Evolutionary conservation across 2,797 vertebrate species (phyloP).

Genomic region (Notamacropus eugenii): DNA sequence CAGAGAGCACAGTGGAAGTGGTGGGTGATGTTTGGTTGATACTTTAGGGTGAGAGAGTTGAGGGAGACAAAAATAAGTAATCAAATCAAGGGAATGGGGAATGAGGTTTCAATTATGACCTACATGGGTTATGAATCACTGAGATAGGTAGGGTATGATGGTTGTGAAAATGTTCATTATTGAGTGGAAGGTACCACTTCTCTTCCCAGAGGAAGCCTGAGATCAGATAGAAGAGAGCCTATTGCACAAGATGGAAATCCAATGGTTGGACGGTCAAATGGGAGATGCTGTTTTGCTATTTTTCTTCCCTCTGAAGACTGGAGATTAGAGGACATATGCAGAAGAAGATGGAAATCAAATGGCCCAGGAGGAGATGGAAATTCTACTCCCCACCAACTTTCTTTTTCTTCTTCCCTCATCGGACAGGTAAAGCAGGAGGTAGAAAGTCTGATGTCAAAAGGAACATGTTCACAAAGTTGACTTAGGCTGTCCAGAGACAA

Average conservation of each 20-base stretch:
- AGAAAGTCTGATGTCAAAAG: background rate
- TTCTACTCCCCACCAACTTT: background rate
- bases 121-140: background rate
- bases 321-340: background rate
- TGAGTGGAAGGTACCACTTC: background rate
- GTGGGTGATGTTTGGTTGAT: background rate
- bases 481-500: conserved; percentile 42
- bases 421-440: background rate
- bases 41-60: background rate
- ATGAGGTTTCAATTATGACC: background rate
- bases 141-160: background rate
- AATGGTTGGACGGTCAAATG: background rate
- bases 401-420: background rate
- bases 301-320: background rate
- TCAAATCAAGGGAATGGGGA: background rate
- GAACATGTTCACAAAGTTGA: conserved; percentile 53
- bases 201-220: background rate
- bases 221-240: background rate
- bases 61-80: background rate
- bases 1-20: background rate
- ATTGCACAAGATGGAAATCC: background rate
- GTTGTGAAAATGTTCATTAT: background rate
- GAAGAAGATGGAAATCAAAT: background rate
- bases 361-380: background rate
- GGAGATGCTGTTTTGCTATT: background rate